A percentile compares a stretch with the other conserved stretches of the same genome.
phyloP scores from a whole-genome alignment of 2,888 invertebrate genomes.

The Poecilus cupreus region DNA sequence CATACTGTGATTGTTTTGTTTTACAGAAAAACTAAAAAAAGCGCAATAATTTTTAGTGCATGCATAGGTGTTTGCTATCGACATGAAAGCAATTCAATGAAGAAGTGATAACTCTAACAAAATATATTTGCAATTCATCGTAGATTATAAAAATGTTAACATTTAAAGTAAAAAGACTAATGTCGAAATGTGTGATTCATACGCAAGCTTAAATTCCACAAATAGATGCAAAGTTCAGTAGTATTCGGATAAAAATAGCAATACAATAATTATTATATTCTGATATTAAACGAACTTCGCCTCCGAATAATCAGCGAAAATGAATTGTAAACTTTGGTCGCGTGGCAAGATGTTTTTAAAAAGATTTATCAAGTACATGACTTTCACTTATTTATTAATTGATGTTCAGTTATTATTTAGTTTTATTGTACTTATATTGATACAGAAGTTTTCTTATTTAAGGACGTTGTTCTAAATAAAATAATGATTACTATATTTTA shows the following conservation, averaged over 20 bases:
- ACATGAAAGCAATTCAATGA: no score
- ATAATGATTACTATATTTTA: no score
- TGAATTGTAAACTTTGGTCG: slow-evolving; percentile 34
- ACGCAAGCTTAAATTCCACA: not conserved
- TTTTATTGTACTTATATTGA: not conserved
- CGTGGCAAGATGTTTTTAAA: slow-evolving; percentile 16
- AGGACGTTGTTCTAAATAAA: not conserved
- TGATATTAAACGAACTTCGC: slow-evolving; percentile 37
- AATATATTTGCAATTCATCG: slow-evolving; percentile 16
- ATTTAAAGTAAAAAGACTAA: not conserved
- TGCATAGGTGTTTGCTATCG: no score
- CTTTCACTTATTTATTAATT: not conserved
- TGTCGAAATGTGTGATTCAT: not conserved
- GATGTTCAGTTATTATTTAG: not conserved
- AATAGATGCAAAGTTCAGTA: slow-evolving; percentile 28
- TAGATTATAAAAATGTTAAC: not conserved
- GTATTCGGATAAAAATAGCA: not conserved
- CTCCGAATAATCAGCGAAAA: not conserved
- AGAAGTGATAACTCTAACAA: no score
- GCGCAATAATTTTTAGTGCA: no score
- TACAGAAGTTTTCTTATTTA: not conserved
- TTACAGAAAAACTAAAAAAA: no score
- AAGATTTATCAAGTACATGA: not conserved
- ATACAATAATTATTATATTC: not conserved
- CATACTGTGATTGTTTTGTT: no score